Evolutionary conservation across 37 sponge, comb jelly and placozoan genomes (phyloP).

Genomic region (Halisarca cf. caerulea): DNA sequence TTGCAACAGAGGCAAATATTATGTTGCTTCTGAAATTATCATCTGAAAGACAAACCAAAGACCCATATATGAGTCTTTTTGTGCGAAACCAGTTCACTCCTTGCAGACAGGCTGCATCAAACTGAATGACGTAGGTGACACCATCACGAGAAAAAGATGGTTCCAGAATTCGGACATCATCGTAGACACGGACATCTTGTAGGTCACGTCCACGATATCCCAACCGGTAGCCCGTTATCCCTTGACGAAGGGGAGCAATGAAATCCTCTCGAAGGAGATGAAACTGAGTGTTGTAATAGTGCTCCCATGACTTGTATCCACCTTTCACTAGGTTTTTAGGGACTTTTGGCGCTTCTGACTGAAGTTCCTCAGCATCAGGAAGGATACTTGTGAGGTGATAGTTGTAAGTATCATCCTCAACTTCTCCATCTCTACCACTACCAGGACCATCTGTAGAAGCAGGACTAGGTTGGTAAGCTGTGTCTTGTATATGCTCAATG

Average conservation of each 20-base stretch:
- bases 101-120: slow-evolving; percentile 44
- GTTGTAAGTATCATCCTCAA: slow-evolving; percentile 50
- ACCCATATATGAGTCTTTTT: slow-evolving; percentile 76
- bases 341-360: slow-evolving; percentile 31
- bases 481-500: not conserved
- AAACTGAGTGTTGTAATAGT: slow-evolving; percentile 87
- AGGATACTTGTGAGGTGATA: slow-evolving; percentile 41
- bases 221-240: slow-evolving; percentile 55
- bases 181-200: slow-evolving; percentile 65
- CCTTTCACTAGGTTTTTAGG: slow-evolving; percentile 58
- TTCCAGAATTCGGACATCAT: slow-evolving; percentile 40
- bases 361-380: slow-evolving; percentile 56
- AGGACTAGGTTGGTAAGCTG: not conserved
- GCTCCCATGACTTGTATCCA: slow-evolving; percentile 64
- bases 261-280: slow-evolving; percentile 87
- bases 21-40: slow-evolving; percentile 40
- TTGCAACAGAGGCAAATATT: slow-evolving; percentile 73
- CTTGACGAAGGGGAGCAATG: slow-evolving; percentile 77
- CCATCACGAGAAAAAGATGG: slow-evolving; percentile 48
- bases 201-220: slow-evolving; percentile 27
- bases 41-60: slow-evolving; percentile 78
- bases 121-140: slow-evolving; percentile 50
- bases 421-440: too few species aligned
- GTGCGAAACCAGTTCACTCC: slow-evolving; percentile 66
- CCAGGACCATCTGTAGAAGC: not conserved